Evolutionary conservation across 2,797 vertebrate genomes (phyloP).

Genomic region (Takifugu ocellatus): DNA sequence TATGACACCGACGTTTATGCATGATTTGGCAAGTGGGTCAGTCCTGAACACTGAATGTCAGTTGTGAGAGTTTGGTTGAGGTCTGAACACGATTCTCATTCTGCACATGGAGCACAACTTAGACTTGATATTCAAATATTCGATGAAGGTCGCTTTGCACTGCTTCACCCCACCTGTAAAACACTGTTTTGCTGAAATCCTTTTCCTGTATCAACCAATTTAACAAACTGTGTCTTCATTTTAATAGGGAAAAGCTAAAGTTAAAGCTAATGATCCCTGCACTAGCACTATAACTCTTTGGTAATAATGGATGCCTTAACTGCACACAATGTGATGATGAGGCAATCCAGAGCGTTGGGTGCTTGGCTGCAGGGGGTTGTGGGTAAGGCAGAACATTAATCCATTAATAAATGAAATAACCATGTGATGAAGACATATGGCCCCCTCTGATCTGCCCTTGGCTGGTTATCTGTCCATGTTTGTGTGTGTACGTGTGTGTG

Average conservation of each 20-base stretch:
- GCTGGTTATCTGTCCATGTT: slow-evolving; percentile 15
- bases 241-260: background rate
- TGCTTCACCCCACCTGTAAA: too few relatives aligned
- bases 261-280: background rate
- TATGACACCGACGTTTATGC: too few relatives aligned
- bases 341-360: slow-evolving; percentile 2
- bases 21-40: too few relatives aligned
- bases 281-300: background rate
- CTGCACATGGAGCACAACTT: too few relatives aligned
- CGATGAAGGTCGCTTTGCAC: too few relatives aligned
- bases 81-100: too few relatives aligned
- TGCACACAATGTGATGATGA: background rate
- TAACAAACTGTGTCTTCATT: background rate
- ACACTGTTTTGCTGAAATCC: too few relatives aligned
- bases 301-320: background rate
- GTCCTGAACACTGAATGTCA: too few relatives aligned
- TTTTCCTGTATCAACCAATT: too few relatives aligned
- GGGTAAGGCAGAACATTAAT: slow-evolving; percentile 23
- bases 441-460: slow-evolving; percentile 35
- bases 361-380: slow-evolving; percentile 30
- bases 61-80: too few relatives aligned
- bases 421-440: slow-evolving; percentile 61
- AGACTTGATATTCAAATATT: too few relatives aligned
- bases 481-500: slow-evolving; percentile 13
- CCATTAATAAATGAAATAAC: slow-evolving; percentile 59